These are phyloP conservation scores for Lampropteryx suffumata DNA, from an alignment of 2,888 invertebrate genomes.

Conservation along the genomic window DNA sequence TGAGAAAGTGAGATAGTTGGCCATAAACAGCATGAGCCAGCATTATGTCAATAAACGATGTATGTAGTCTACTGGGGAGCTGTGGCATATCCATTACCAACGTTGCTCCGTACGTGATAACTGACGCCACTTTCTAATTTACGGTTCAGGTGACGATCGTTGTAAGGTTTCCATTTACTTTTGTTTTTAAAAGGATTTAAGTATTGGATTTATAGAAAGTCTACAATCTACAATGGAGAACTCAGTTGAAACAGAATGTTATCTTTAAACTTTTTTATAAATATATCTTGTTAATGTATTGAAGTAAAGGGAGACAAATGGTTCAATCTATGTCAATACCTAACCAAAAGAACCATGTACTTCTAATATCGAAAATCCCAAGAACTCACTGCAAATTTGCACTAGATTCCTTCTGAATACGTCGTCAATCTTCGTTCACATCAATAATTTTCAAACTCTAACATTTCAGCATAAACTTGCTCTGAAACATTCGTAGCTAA, in stretches of 20 bases:
- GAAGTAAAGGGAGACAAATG: too few relatives aligned
- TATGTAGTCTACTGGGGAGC: constrained; percentile 54
- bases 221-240: not conserved
- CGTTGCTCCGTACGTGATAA: constrained; percentile 56
- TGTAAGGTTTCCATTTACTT: constrained; percentile 23
- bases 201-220: too few relatives aligned
- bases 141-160: constrained; percentile 43
- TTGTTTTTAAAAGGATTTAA: constrained; percentile 7
- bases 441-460: not conserved
- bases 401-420: not conserved
- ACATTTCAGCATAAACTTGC: constrained; percentile 7
- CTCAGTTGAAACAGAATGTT: constrained; percentile 5
- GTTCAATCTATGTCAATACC: too few relatives aligned
- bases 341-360: too few relatives aligned
- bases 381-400: too few relatives aligned
- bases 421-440: not conserved
- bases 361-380: too few relatives aligned
- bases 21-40: constrained; percentile 46
- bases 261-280: too few relatives aligned
- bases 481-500: constrained; percentile 6
- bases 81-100: constrained; percentile 65
- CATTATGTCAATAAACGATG: constrained; percentile 67
- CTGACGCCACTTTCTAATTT: constrained; percentile 66
- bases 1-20: constrained; percentile 58
- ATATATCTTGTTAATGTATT: too few relatives aligned